A percentile compares a stretch with the other conserved stretches of the same genome.
Evolutionary conservation across 2,113 vertebrate species (phyloP).

Genomic region (Myrmecobius fasciatus): DNA sequence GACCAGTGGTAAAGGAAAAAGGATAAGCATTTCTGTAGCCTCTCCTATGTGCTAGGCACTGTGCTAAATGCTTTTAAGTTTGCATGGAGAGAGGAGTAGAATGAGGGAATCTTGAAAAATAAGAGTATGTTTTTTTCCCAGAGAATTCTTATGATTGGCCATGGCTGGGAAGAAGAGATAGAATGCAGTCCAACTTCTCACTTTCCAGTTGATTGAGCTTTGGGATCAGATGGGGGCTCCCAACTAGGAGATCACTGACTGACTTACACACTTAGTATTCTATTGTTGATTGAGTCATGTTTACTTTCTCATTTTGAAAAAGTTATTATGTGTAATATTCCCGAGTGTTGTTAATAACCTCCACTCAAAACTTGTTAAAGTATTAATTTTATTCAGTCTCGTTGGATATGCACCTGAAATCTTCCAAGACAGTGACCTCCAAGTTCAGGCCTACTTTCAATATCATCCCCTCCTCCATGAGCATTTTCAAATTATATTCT

Average conservation of each 20-base stretch:
- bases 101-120: not conserved
- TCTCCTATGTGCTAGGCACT: not conserved
- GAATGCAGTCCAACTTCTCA: not conserved
- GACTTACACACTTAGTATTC: not conserved
- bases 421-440: not conserved
- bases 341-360: not conserved
- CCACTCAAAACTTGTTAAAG: not conserved
- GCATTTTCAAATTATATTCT: not conserved
- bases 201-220: not conserved
- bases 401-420: not conserved
- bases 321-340: not conserved
- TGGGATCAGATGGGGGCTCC: not conserved
- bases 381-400: not conserved
- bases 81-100: not conserved
- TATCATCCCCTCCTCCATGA: not conserved
- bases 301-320: not conserved
- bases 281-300: not conserved
- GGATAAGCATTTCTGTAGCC: not conserved
- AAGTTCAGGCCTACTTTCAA: not conserved
- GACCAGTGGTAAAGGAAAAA: not conserved
- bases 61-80: not conserved
- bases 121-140: not conserved
- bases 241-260: not conserved
- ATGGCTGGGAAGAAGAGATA: not conserved
- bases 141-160: not conserved